Evolutionary conservation across 2,113 vertebrate genomes (phyloP), one percentile per base, ranked within the genome.

Genomic region (Vulpes vulpes): DNA sequence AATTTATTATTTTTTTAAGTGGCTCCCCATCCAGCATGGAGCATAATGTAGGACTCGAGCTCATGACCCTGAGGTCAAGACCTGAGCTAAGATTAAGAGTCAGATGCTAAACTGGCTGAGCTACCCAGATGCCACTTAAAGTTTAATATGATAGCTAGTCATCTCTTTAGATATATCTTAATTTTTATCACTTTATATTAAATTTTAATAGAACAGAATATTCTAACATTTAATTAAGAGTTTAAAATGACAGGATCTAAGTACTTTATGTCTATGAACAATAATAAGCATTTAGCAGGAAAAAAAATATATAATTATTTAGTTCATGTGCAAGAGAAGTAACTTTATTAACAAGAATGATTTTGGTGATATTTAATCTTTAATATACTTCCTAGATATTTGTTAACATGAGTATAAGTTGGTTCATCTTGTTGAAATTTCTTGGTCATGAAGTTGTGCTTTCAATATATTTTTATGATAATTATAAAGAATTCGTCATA

Each of bases 401-500:
- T 97, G 53, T 97, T 98, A 96, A 86, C 17, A 35, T 57, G 86
- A 84, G 57, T 96, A 81, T 38, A 86, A 98, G 96, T 69, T 97
- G 19, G 4, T 32, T 97, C 78, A 91, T 64, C 43, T 65, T 59
- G 95, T 95, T 97, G 96, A 35, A 98, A 97, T 97, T 96, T 96
- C 55, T 98, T 94, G 84, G 69, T 19, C 74, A 96, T 79, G 69
- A 57, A 95, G 97, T 94, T 97, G 84, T 97, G 9, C 17, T 98
- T 98, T 96, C 97, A 97, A 97, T 84, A 92, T 38, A 67, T 64
- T 94, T 97, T 94, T 92, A 96, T 86, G 62, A 89, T 98, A 81
- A 97, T 98, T 97, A 88, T 89, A 94, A 97, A 97, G 14, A 97
- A 98, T 96, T 94, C 91, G 32, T 97, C 74, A 91, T 92, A 96